A percentile compares a stretch with the other conserved stretches of the same genome.
These are phyloP conservation scores for Aproaerema taeniolella DNA, from an alignment of 2,888 invertebrate genomes.

Conservation along the genomic window DNA sequence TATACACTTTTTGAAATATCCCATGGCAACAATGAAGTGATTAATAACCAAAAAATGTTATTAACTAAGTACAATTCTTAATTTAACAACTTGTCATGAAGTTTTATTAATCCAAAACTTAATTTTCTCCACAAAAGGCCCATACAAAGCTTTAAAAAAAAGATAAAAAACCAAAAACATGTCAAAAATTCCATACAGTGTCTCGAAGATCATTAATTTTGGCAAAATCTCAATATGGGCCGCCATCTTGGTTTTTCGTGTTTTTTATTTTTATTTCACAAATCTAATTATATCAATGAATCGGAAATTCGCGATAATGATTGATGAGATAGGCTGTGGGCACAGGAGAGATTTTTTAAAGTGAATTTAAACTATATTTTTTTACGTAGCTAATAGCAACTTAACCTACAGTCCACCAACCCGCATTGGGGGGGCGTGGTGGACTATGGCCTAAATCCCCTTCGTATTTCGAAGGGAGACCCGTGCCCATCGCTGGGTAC, in stretches of 20 bases:
- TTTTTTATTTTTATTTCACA: constrained; percentile 27
- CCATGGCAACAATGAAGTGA: too few relatives aligned
- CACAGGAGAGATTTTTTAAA: constrained; percentile 17
- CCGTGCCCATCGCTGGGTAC: too few relatives aligned
- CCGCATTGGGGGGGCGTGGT: too few relatives aligned
- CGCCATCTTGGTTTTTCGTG: constrained; percentile 19
- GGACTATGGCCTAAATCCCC: too few relatives aligned
- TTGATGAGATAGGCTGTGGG: constrained; percentile 38
- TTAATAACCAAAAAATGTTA: too few relatives aligned
- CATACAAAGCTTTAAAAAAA: neutral
- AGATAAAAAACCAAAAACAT: neutral
- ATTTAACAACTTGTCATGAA: too few relatives aligned
- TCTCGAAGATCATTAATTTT: constrained; percentile 20
- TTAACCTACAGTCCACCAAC: neutral
- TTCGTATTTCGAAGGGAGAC: too few relatives aligned
- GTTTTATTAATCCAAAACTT: too few relatives aligned
- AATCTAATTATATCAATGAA: constrained; percentile 52
- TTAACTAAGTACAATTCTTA: too few relatives aligned
- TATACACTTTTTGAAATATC: too few relatives aligned
- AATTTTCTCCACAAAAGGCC: neutral
- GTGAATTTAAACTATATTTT: neutral
- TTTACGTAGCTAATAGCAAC: neutral
- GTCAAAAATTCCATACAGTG: constrained; percentile 18
- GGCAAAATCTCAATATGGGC: constrained; percentile 8
- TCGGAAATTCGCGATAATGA: constrained; percentile 46